A percentile compares a stretch with the other conserved stretches of the same genome.
Evolutionary conservation across 2,797 vertebrate species (phyloP).

Genomic region (Spinibarbus caldwelli): DNA sequence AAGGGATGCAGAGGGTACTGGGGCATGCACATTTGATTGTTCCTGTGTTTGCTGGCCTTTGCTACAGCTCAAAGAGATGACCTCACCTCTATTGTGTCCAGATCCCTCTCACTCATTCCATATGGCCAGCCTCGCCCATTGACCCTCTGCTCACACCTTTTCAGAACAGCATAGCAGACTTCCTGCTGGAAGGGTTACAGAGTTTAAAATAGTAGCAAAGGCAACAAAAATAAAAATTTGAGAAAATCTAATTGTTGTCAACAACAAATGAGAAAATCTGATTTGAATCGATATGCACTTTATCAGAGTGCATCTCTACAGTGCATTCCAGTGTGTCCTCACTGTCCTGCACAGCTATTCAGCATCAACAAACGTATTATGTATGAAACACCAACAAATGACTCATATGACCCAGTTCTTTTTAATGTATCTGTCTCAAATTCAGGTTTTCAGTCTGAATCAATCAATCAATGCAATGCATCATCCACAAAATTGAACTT

Average conservation of each 20-base stretch:
- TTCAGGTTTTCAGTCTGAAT: not conserved
- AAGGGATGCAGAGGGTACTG: slow-evolving; percentile 31
- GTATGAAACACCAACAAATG: not conserved
- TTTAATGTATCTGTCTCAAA: not conserved
- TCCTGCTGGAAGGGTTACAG: not conserved
- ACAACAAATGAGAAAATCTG: not conserved
- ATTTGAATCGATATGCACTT: not conserved
- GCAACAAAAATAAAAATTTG: not conserved
- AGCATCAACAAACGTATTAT: not conserved
- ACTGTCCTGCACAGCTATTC: not conserved
- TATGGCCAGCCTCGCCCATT: slow-evolving; percentile 46
- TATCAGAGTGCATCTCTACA: slow-evolving; percentile 1
- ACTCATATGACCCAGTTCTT: not conserved
- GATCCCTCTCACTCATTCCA: slow-evolving; percentile 63
- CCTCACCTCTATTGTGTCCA: slow-evolving; percentile 74
- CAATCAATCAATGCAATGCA: not conserved
- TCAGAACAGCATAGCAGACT: slow-evolving; percentile 5
- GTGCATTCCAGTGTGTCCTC: not conserved
- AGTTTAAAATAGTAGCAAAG: slow-evolving; percentile 5
- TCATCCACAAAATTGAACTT: not conserved
- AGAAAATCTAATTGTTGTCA: not conserved
- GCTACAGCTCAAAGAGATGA: slow-evolving; percentile 70
- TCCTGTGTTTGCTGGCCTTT: slow-evolving; percentile 60
- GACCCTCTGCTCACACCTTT: slow-evolving; percentile 7
- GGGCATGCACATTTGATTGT: slow-evolving; percentile 69